Base-by-base conservation (phyloP, 1,140 invertebrate genomes). In the Stegodyphus mimosarum region DNA sequence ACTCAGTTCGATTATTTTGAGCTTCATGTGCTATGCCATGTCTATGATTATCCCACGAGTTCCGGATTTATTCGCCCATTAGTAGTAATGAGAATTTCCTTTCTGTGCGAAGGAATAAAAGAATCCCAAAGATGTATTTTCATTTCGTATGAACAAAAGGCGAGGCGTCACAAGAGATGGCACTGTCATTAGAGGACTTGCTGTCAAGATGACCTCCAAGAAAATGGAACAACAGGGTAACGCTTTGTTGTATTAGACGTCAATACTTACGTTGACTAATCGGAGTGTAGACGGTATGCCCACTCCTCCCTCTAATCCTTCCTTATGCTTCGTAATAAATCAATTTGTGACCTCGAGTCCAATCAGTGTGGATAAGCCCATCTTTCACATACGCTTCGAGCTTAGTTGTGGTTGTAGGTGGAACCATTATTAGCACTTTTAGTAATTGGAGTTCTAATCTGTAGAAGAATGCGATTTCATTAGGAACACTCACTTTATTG, bases 271-370 rank as follows among this genome's bases (percentile, higher is more conserved):
- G 53, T 10, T 33, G 63, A 66, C 55, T 50, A 60, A 18, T 13
- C 18, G 60, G 77, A 70, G 70, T 79, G 77, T 60, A 64, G 77
- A 69, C 77, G 53, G 67, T 79, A 70, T 70, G 33, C 33, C 33
- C 33, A 33, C 33, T 33, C 33, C 64, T 64, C 13, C 77, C 51
- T 15, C 77, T 79, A 70, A 79, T 79, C 77, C 77, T 55, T 79
- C 70, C 66, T 55, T 49, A 70, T 79, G 52, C 66, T 15, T 51
- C 52, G n/a, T 70, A 79, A 79, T 79, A 79, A 79, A 79, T 79
- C 77, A 79, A 79, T 79, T 79, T 79, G 51, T 79, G 77, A 79
- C 77, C 77, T 79, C 77, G 64, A 70, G 55, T 52, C 74, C 77
- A 79, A 79, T 79, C 77, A 51, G 77, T 17, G 66, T 51, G 6